Percentiles rank a stretch among this genome's conserved stretches.
These are phyloP conservation scores for Microtus ochrogaster DNA, from an alignment of 2,113 vertebrate genomes.

Conservation along the genomic window DNA sequence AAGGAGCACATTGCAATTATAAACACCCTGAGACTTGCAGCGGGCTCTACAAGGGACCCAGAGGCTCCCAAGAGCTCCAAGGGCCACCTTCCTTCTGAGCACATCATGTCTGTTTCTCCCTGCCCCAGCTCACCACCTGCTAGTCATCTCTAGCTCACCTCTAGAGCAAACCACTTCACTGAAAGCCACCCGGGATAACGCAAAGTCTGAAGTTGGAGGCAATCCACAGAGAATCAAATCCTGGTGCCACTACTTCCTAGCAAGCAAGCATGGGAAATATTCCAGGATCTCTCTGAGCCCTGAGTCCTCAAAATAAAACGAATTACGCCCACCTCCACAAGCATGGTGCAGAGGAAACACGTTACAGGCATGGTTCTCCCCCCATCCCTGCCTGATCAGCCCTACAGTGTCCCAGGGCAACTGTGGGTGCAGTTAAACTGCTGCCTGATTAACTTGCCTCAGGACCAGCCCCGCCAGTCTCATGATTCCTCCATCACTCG, in stretches of 20 bases:
- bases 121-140: rapidly evolving
- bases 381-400: too few species aligned
- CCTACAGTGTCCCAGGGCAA: neutral
- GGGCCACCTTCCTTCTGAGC: neutral
- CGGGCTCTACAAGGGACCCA: too few species aligned
- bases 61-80: rapidly evolving
- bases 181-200: rapidly evolving
- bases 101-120: neutral
- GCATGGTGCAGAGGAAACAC: rapidly evolving
- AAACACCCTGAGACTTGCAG: rapidly evolving
- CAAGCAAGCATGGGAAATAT: rapidly evolving
- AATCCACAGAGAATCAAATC: neutral
- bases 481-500: too few species aligned
- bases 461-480: neutral
- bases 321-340: rapidly evolving
- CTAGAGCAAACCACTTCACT: neutral
- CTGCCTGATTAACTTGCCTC: neutral
- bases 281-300: neutral
- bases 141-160: neutral
- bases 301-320: neutral
- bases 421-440: rapidly evolving
- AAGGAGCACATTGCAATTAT: neutral
- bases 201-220: rapidly evolving
- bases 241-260: neutral
- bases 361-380: rapidly evolving